Base-by-base conservation (phyloP, 2,113 vertebrate genomes). In the Platysteira castanea region DNA sequence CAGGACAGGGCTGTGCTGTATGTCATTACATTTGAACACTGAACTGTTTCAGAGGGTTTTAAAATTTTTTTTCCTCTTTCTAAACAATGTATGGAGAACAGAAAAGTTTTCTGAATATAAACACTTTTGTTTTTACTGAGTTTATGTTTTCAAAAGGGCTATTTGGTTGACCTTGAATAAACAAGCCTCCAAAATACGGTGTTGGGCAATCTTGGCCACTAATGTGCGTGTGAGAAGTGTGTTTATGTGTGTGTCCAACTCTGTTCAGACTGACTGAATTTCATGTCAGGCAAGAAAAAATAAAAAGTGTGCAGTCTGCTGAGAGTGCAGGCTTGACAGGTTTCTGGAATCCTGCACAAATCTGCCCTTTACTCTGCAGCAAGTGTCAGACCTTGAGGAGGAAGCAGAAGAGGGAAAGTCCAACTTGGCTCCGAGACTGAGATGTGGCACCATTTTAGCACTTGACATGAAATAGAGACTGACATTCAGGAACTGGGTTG, bases 251-350 rank as follows among this genome's bases (percentile, higher is more conserved):
- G 28, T 74, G 69, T 84, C 63, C 27, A 76, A 4, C 49, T 49
- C 56, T 70, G 31, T 23, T 87, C 53, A 82, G 65, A 28, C 39
- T 42, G 60, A 63, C 65, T 85, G 65, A 87, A 53, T 84, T 78
- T 46, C 42, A 23, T 50, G 56, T 50, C 52, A 59, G 54, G 19
- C 28, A 70, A 63, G 50, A 37, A 65, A 57, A 41, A 16, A 28
- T 4, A 47, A 41, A 56, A 80, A 0, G 0, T n/a, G 10, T 17
- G 3, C 17, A 37, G 31, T 41, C 64, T 74, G 42, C 19, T 3
- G 11, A 24, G 44, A 53, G 60, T 4, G 67, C 46, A 82, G 79
- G 37, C 65, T 74, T 61, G 59, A 42, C 37, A 59, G 39, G 44
- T 53, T 49, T 27, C 63, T 76, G 76, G 56, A 61, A 70, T 31